Percentiles rank a stretch among this genome's conserved stretches.
phyloP scores from a whole-genome alignment of 2,888 invertebrate species.

The Ypsolopha scabrella region DNA sequence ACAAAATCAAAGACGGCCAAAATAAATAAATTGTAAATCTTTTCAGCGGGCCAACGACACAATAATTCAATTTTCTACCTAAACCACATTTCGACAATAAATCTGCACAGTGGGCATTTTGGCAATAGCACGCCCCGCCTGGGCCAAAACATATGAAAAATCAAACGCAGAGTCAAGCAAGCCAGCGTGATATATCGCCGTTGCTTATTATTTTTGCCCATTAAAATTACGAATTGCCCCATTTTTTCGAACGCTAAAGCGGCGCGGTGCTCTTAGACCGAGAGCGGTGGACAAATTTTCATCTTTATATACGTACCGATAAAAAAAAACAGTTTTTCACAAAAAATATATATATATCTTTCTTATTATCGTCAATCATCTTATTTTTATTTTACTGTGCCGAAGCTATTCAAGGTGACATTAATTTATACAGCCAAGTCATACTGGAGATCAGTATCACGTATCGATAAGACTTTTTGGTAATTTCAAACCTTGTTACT shows the following conservation, averaged over 20 bases:
- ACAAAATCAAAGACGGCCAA: conserved; percentile 9
- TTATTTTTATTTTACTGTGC: no score
- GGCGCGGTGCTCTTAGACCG: neutral
- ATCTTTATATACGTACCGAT: no score
- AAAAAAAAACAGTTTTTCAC: no score
- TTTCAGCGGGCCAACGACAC: neutral
- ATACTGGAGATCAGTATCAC: no score
- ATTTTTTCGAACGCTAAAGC: conserved; percentile 26
- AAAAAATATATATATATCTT: no score
- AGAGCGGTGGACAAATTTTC: no score
- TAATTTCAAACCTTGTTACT: no score
- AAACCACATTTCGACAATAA: conserved; percentile 1
- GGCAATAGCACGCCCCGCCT: conserved; percentile 35
- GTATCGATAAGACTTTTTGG: no score
- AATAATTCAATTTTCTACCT: conserved; percentile 4
- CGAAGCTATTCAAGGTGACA: no score
- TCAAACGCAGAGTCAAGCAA: conserved; percentile 39
- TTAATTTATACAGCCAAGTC: no score
- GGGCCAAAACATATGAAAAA: conserved; percentile 57
- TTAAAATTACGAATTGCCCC: conserved; percentile 56
- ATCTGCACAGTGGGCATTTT: conserved; percentile 18
- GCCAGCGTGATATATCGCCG: conserved; percentile 38
- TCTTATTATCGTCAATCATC: no score
- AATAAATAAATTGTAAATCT: neutral
- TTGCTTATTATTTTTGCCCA: conserved; percentile 61